A percentile compares a stretch with the other conserved stretches of the same genome.
Conservation (phyloP, 2,113 vertebrate species). For the Macroglossus sobrinus region DNA sequence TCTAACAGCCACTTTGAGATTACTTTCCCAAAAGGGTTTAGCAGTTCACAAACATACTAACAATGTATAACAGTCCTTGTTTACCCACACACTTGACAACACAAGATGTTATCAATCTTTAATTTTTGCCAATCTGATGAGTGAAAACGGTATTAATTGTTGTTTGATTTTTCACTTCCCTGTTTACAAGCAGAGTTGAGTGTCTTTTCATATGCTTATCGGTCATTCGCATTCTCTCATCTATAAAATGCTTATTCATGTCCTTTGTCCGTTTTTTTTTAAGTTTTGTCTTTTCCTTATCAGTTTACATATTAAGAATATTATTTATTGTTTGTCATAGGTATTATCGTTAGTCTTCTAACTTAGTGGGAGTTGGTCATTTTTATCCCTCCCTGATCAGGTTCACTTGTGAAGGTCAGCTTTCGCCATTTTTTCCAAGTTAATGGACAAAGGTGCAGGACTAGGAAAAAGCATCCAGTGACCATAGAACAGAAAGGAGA, state of each 20-base stretch:
- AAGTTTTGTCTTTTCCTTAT: slow-evolving; percentile 4
- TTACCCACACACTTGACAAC: not conserved
- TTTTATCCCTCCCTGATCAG: not conserved
- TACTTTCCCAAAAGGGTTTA: not conserved
- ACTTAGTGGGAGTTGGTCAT: not conserved
- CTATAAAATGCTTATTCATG: not conserved
- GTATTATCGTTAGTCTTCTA: not conserved
- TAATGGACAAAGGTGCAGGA: not conserved
- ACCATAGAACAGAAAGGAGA: not conserved
- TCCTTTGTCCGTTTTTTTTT: not conserved
- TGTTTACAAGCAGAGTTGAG: not conserved
- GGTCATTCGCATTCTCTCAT: not conserved
- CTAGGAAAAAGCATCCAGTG: not conserved
- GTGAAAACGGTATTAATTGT: not conserved
- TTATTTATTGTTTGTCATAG: not conserved
- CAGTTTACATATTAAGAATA: not conserved
- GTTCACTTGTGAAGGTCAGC: not conserved
- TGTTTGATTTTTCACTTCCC: slow-evolving; percentile 16
- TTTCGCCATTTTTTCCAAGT: not conserved
- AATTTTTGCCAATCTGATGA: slow-evolving; percentile 10
- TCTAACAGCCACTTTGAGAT: not conserved
- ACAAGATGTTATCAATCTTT: not conserved
- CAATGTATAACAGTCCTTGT: not conserved
- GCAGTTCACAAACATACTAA: not conserved
- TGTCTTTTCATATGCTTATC: slow-evolving; percentile 13